Evolutionary conservation across 2,888 invertebrate genomes (phyloP), one percentile per base, ranked within the genome.

Genomic region (Amphimallon solstitiale): DNA sequence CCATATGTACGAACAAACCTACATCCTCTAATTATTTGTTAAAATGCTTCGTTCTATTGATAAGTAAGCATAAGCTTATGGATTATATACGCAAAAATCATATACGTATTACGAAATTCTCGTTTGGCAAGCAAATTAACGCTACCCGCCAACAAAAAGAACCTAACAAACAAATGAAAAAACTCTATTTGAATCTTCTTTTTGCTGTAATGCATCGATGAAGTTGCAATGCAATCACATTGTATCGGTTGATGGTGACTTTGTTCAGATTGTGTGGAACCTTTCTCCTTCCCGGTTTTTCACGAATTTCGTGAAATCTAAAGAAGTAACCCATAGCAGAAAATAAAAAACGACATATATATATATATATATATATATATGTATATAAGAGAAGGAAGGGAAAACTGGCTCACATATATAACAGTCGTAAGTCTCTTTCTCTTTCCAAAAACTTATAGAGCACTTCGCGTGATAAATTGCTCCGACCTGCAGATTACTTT

Each of bases 401-500:
- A 9, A 3, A 29, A 29, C 29, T 29, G 29, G 29, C 29, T 7
- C 29, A n/a, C n/a, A n/a, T n/a, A n/a, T n/a, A 9, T 29, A 29
- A 29, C 7, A 29, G 43, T 14, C 15, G n/a, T n/a, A 7, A 45
- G 45, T n/a, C 45, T 23, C 12, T 15, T 61, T 23, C 59, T 17
- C n/a, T n/a, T 61, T 19, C 38, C 17, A 34, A 61, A 64, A 68
- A 68, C 66, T 67, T 68, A 68, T 68, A 67, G 68, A 66, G 65
- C 68, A 65, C 69, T 68, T 66, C 67, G 52, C 37, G 54, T 69
- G 72, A 72, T 71, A 72, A 72, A 72, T 71, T 68, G 68, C 66
- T 29, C 65, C 71, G 65, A 69, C 68, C 66, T 63, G 71, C 68
- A 67, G 71, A 72, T 72, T 72, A 70, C 71, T 69, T 69, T 64